These are phyloP conservation scores for Seriola rivoliana DNA, from an alignment of 2,113 vertebrate species.

Conservation along the genomic window DNA sequence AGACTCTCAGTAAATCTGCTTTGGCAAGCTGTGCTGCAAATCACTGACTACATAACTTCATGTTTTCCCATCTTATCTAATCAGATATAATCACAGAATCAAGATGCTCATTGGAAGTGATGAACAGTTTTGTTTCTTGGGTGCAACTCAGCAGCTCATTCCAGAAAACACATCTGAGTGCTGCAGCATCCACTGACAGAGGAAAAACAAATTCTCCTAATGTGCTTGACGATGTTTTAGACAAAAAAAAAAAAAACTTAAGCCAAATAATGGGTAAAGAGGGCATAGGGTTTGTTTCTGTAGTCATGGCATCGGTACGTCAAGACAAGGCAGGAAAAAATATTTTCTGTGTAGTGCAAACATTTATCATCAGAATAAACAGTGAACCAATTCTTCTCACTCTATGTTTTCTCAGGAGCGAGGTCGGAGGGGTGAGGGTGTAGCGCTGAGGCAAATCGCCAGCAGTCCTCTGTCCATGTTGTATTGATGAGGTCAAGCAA, in stretches of 20 bases:
- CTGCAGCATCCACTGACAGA: slow-evolving; percentile 12
- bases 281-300: slow-evolving; percentile 5
- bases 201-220: slow-evolving; percentile 27
- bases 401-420: slow-evolving; percentile 25
- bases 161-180: slow-evolving; percentile 20
- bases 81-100: slow-evolving; percentile 37
- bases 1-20: not conserved
- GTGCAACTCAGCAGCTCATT: slow-evolving; percentile 22
- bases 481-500: slow-evolving; percentile 71
- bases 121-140: slow-evolving; percentile 22
- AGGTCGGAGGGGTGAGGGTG: not conserved
- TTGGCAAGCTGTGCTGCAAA: slow-evolving; percentile 13
- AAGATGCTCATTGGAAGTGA: slow-evolving; percentile 20
- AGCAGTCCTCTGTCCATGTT: slow-evolving; percentile 5
- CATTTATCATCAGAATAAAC: slow-evolving; percentile 58
- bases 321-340: slow-evolving; percentile 17
- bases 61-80: slow-evolving; percentile 35
- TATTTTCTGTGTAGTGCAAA: slow-evolving; percentile 31
- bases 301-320: slow-evolving; percentile 15
- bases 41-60: not conserved
- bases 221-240: not conserved
- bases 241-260: not conserved
- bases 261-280: not conserved
- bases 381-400: slow-evolving; percentile 24
- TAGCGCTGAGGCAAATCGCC: slow-evolving; percentile 8